These are phyloP conservation scores for Hemitrygon akajei DNA, from an alignment of 2,797 vertebrate genomes.

Conservation along the genomic window DNA sequence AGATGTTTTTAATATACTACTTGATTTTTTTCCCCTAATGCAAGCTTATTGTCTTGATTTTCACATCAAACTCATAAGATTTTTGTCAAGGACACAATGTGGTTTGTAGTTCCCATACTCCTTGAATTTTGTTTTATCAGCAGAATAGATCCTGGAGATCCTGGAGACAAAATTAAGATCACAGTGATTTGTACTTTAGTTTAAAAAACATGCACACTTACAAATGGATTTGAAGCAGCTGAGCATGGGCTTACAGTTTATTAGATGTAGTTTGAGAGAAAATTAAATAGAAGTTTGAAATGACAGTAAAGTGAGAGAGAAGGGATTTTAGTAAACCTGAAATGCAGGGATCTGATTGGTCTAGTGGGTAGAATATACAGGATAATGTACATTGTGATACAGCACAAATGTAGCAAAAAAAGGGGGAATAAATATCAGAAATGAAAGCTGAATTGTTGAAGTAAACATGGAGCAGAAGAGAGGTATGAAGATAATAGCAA, in stretches of 20 bases:
- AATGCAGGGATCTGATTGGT: neutral
- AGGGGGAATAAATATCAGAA: neutral
- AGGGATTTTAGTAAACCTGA: neutral
- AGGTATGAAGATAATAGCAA: neutral
- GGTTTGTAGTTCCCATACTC: neutral
- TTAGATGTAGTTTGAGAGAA: neutral
- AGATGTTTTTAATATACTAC: constrained; percentile 16
- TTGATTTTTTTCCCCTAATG: neutral
- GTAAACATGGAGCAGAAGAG: neutral
- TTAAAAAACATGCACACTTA: neutral
- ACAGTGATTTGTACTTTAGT: neutral
- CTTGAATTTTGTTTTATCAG: neutral
- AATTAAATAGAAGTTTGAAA: neutral
- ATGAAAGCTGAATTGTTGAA: neutral
- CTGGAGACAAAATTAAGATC: neutral
- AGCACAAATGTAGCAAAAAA: neutral
- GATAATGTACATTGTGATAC: too few relatives aligned
- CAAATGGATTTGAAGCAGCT: neutral
- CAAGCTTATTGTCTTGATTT: neutral
- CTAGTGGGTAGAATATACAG: neutral
- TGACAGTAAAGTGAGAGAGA: neutral
- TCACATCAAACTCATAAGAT: neutral
- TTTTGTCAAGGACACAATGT: neutral
- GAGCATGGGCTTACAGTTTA: too few relatives aligned
- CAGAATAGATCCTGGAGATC: neutral